Conservation (phyloP, 2,113 vertebrate genomes). For the Apodemus sylvaticus region DNA sequence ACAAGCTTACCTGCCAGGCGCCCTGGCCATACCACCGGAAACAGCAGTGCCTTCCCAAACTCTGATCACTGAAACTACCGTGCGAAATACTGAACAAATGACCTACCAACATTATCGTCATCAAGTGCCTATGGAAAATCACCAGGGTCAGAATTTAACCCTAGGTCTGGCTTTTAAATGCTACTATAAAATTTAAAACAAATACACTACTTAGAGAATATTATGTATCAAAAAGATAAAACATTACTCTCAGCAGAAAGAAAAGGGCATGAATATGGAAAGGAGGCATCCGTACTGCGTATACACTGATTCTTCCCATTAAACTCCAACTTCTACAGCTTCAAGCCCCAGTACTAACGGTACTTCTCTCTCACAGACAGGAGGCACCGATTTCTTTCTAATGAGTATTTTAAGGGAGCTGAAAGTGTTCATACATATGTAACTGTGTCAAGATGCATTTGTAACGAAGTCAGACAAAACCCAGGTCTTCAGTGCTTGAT, state of each 20-base stretch:
- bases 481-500: background rate
- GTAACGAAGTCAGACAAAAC: slow-evolving; percentile 2
- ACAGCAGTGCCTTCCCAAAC: background rate
- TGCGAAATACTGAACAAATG: slow-evolving; percentile 2
- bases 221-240: background rate
- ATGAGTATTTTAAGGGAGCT: slow-evolving; percentile 29
- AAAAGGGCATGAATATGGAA: background rate
- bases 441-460: slow-evolving; percentile 13
- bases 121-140: background rate
- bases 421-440: background rate
- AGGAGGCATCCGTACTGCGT: background rate
- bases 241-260: background rate
- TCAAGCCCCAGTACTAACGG: background rate
- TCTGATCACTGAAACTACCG: background rate
- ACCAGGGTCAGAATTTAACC: slow-evolving; percentile 16
- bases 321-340: slow-evolving; percentile 8
- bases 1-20: background rate
- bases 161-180: background rate
- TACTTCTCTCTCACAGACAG: background rate
- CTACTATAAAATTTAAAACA: background rate
- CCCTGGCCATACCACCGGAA: background rate
- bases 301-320: background rate
- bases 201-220: background rate
- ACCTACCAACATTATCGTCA: background rate
- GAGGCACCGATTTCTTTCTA: background rate